A percentile compares a stretch with the other conserved stretches of the same genome.
phyloP scores from a whole-genome alignment of 2,888 invertebrate genomes.

The Willowsia nigromaculata region DNA sequence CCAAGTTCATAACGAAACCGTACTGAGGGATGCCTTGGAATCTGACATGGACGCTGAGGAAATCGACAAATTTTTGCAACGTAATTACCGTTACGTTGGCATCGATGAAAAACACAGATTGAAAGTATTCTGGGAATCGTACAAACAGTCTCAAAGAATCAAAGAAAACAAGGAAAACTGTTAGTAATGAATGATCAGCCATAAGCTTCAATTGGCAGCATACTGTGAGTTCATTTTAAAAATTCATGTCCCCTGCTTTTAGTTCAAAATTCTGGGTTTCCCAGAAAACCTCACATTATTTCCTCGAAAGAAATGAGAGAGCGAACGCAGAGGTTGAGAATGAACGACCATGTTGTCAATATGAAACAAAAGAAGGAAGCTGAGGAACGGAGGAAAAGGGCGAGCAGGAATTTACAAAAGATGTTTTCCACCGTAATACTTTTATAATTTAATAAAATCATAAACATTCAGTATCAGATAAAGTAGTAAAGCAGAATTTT shows the following conservation, averaged over 20 bases:
- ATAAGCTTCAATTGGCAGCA: too few relatives aligned
- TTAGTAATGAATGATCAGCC: not conserved
- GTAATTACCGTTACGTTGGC: not conserved
- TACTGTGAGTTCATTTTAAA: too few relatives aligned
- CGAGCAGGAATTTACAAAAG: not conserved
- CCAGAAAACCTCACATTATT: slow-evolving; percentile 19
- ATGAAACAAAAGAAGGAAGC: slow-evolving; percentile 7
- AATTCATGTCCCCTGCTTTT: too few relatives aligned
- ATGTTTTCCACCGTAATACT: slow-evolving; percentile 38
- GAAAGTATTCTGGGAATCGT: not conserved
- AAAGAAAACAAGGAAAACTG: slow-evolving; percentile 21
- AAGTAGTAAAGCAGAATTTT: not conserved
- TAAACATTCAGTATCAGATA: not conserved
- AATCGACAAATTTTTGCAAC: not conserved
- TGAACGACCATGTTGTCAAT: not conserved
- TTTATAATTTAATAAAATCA: not conserved
- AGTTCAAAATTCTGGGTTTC: too few relatives aligned
- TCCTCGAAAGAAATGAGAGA: slow-evolving; percentile 47
- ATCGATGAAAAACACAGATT: not conserved
- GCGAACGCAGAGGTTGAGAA: slow-evolving; percentile 16
- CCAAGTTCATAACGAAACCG: slow-evolving; percentile 16
- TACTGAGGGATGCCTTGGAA: not conserved
- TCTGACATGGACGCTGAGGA: not conserved
- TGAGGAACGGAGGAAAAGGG: slow-evolving; percentile 1
- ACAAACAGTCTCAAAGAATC: not conserved